Evolutionary conservation across 2,797 vertebrate genomes (phyloP).

Genomic region (Poeciliopsis presidionis): DNA sequence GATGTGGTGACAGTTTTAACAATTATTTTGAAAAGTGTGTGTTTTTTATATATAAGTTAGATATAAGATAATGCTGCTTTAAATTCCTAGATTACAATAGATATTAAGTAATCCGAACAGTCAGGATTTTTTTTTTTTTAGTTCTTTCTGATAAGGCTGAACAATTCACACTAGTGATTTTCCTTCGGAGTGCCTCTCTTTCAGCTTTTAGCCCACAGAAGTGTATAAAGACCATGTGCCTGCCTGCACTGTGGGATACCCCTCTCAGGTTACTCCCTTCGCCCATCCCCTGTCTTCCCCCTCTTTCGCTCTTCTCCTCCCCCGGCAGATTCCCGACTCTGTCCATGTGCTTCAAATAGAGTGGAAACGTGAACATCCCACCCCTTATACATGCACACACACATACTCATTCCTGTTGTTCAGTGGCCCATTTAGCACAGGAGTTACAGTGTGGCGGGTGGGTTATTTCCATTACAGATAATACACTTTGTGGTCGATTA

Average conservation of each 20-base stretch:
- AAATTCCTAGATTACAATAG: not conserved
- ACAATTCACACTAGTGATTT: conserved; percentile 25
- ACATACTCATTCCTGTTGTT: conserved; percentile 70
- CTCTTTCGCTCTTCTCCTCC: conserved; percentile 18
- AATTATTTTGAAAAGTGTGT: too few relatives aligned
- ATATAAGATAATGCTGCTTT: not conserved
- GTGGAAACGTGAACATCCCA: conserved; percentile 72
- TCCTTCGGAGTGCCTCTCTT: conserved; percentile 14
- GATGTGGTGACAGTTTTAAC: too few relatives aligned
- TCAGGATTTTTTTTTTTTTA: not conserved
- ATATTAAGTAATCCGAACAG: not conserved
- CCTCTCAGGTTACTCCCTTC: conserved; percentile 67
- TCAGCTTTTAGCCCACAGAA: conserved; percentile 15
- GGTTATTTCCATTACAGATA: conserved; percentile 30
- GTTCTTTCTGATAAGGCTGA: not conserved
- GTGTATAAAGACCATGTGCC: conserved; percentile 60
- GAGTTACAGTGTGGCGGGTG: conserved; percentile 25
- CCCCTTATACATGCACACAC: conserved; percentile 53
- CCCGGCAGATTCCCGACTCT: conserved; percentile 62
- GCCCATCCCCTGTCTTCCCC: conserved; percentile 21
- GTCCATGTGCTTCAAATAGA: conserved; percentile 76
- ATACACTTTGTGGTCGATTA: conserved; percentile 5
- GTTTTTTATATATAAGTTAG: too few relatives aligned
- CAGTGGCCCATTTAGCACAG: conserved; percentile 54
- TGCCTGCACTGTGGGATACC: conserved; percentile 61